A percentile compares a stretch with the other conserved stretches of the same genome.
Evolutionary conservation across 2,888 invertebrate species (phyloP).

Genomic region (Pyrrhosoma nymphula): DNA sequence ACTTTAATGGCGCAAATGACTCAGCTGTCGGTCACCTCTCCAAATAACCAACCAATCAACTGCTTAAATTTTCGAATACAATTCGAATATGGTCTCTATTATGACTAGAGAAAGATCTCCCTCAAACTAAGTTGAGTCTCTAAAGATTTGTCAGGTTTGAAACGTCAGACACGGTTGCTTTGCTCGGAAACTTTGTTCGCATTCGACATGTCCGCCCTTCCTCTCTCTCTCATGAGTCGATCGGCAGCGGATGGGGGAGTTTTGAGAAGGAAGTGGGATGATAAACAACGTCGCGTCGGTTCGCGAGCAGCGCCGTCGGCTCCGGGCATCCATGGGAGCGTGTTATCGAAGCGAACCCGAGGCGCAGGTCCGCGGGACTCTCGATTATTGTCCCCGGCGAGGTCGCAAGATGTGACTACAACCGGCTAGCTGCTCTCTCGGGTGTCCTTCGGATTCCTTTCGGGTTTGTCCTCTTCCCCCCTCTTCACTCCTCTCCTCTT

Average conservation of each 20-base stretch:
- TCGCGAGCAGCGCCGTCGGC: neutral
- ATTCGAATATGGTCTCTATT: too few relatives aligned
- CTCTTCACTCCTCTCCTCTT: neutral
- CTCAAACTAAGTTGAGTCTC: too few relatives aligned
- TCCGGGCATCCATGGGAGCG: neutral
- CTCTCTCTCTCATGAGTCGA: neutral
- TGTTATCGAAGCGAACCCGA: neutral
- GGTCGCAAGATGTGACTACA: constrained; percentile 19
- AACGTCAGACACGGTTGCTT: neutral
- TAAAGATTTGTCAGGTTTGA: too few relatives aligned
- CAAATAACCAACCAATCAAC: too few relatives aligned
- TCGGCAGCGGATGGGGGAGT: neutral
- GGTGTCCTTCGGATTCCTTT: constrained; percentile 58
- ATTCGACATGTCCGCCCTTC: neutral
- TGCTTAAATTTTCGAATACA: too few relatives aligned
- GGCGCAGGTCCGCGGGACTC: neutral
- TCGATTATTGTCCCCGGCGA: constrained; percentile 37
- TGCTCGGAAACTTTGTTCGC: neutral
- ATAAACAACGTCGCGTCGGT: neutral
- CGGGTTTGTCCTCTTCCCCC: neutral
- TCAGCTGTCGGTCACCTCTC: too few relatives aligned
- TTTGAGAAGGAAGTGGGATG: neutral
- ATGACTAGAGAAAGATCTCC: too few relatives aligned
- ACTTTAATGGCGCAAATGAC: too few relatives aligned
- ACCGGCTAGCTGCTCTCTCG: neutral